phyloP scores from a whole-genome alignment of 2,797 vertebrate species.

The Gobio occitaniae region DNA sequence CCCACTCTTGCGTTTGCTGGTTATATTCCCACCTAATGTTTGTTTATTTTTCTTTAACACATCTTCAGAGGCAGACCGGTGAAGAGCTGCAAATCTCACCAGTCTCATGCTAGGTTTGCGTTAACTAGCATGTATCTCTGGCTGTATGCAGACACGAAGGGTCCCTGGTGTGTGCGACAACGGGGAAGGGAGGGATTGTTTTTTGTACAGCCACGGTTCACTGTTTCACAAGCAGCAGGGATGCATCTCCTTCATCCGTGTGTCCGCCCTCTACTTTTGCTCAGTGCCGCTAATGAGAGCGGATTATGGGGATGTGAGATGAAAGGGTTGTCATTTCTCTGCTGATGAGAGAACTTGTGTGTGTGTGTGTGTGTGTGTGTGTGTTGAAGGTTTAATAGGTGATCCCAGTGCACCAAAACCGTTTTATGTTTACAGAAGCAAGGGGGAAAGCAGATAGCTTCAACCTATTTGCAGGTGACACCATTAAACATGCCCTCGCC shows the following conservation, averaged over 20 bases:
- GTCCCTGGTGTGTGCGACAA: slow-evolving; percentile 35
- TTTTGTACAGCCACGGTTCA: slow-evolving; percentile 17
- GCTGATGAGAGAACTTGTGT: not conserved
- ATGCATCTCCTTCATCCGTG: slow-evolving; percentile 29
- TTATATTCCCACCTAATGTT: slow-evolving; percentile 15
- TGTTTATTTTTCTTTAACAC: slow-evolving; percentile 42
- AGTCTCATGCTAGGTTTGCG: slow-evolving; percentile 32
- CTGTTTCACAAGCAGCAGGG: slow-evolving; percentile 43
- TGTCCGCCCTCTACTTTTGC: slow-evolving; percentile 29
- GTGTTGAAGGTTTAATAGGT: slow-evolving; percentile 37
- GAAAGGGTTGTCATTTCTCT: slow-evolving; percentile 40
- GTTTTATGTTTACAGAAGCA: slow-evolving; percentile 40
- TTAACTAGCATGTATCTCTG: slow-evolving; percentile 46
- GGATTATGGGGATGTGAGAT: slow-evolving; percentile 52
- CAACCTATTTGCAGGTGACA: slow-evolving; percentile 35
- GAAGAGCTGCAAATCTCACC: slow-evolving; percentile 21
- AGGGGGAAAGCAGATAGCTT: slow-evolving; percentile 32
- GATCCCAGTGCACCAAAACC: slow-evolving; percentile 20
- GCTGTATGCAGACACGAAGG: slow-evolving; percentile 3
- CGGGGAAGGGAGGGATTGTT: slow-evolving; percentile 7
- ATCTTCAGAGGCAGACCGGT: not conserved
- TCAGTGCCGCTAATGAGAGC: slow-evolving; percentile 46
- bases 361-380: slow-evolving; percentile 1
- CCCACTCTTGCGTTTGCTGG: not conserved
- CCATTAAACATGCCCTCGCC: slow-evolving; percentile 28